Evolutionary conservation across 2,888 invertebrate species (phyloP).

Genomic region (Drosophila fulvimacula): DNA sequence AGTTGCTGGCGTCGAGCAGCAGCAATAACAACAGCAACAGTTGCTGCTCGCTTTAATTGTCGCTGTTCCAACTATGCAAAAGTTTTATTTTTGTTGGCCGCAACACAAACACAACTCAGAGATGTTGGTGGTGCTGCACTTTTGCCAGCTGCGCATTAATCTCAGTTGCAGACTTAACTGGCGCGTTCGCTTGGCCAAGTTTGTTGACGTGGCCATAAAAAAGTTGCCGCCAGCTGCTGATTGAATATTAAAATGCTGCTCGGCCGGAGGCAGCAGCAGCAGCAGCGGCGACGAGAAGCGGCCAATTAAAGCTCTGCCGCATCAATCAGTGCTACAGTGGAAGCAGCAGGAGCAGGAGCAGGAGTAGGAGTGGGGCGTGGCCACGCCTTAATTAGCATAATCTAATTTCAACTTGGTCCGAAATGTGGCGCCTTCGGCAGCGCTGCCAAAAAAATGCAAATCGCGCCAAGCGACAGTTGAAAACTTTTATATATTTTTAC

Average conservation of each 20-base stretch:
- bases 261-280: constrained; percentile 30
- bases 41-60: constrained; percentile 53
- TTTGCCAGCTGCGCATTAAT: constrained; percentile 62
- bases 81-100: constrained; percentile 46
- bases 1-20: background rate
- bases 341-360: background rate
- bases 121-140: constrained; percentile 38
- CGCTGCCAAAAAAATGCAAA: constrained; percentile 66
- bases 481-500: constrained; percentile 79
- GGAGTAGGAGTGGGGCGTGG: background rate
- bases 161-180: constrained; percentile 50
- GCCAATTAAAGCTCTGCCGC: constrained; percentile 66
- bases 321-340: constrained; percentile 61
- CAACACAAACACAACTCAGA: constrained; percentile 50
- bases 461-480: constrained; percentile 56
- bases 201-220: constrained; percentile 49
- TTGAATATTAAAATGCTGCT: constrained; percentile 74
- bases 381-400: constrained; percentile 82
- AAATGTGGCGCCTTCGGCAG: constrained; percentile 33
- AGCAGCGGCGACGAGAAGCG: constrained; percentile 15
- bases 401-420: constrained; percentile 79
- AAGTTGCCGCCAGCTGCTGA: constrained; percentile 69
- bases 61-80: constrained; percentile 32
- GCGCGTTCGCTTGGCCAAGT: constrained; percentile 42
- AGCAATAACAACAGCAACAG: constrained; percentile 16